Conservation (phyloP, 2,113 vertebrate genomes). For the Pelvicachromis taeniatus region DNA sequence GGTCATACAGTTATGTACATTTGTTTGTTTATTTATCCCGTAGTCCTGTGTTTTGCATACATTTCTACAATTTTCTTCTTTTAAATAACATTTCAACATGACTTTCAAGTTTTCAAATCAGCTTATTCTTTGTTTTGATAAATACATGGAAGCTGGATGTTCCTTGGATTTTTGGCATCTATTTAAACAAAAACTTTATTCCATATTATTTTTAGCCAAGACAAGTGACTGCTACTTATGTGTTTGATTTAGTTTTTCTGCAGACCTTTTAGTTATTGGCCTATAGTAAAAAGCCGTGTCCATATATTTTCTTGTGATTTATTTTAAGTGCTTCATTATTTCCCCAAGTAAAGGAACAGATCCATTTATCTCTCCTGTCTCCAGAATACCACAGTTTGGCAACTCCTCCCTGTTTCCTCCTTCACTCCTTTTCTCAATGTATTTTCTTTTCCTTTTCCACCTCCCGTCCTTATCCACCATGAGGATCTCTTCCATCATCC, state of each 20-base stretch:
- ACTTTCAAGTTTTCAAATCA: background rate
- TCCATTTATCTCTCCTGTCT: constrained; percentile 17
- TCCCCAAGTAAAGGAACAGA: constrained; percentile 5
- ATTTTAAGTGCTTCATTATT: constrained; percentile 29
- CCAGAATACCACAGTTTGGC: constrained; percentile 13
- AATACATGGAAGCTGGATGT: background rate
- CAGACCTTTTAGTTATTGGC: constrained; percentile 11
- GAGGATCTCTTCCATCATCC: constrained; percentile 5
- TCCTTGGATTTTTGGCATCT: background rate
- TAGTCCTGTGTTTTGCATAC: background rate
- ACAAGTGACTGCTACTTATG: background rate
- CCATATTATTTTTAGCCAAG: background rate
- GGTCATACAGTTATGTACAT: background rate
- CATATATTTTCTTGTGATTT: constrained; percentile 32
- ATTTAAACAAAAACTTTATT: background rate
- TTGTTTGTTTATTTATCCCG: background rate
- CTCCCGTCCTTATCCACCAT: background rate
- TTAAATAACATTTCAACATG: background rate
- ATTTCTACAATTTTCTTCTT: background rate
- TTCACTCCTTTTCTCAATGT: background rate
- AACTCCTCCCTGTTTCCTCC: background rate
- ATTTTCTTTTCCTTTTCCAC: background rate
- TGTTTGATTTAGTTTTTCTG: background rate
- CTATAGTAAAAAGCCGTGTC: background rate
- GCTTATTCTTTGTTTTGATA: background rate